Base-by-base conservation (phyloP, 2,888 invertebrate genomes). In the Amblyjoppa fuscipennis region DNA sequence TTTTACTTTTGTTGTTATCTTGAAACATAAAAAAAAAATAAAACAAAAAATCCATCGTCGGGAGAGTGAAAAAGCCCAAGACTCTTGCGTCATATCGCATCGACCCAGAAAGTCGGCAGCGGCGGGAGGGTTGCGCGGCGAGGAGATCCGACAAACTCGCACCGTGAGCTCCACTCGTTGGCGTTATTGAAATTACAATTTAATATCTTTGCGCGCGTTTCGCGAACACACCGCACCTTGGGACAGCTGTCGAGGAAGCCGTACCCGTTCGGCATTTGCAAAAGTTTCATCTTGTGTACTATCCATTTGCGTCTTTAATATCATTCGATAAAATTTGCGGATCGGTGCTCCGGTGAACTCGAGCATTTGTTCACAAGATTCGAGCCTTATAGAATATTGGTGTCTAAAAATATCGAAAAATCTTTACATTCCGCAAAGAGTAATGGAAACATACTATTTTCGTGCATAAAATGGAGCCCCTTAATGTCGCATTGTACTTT, bases 111-210 rank as follows among this genome's bases (percentile, higher is more conserved):
- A 78, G 69, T 61, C 59, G 70, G 16, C 9, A 31, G 31, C 41
- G 61, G 25, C 28, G 20, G 49, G 51, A 51, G 56, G 45, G 25
- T 64, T 20, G 6, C 25, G 31, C 79, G 71, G 25, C 75, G 64
- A 45, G 16, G 45, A 68, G 79, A 53, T 79, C 41, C 70, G 34
- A 74, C 25, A 78, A 41, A 34, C 34, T 11, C 75, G 34, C 77
- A 34, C 61, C 77, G 69, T 51, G 49, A 28, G 28, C 38, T 53
- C 51, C 41, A 28, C 53, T 73, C 71, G 71, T 34, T 64, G 74
- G 41, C 45, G 45, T 78, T 81, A 81, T 81, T 81, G 84, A 81
- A 85, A 85, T 85, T 85, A 85, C 74, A 85, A 85, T 85, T 85
- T 85, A 85, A 85, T 85, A 85, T 85, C 84, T 70, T 69, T 78